Conservation (phyloP, 2,888 invertebrate species). For the Cerceris rybyensis region DNA sequence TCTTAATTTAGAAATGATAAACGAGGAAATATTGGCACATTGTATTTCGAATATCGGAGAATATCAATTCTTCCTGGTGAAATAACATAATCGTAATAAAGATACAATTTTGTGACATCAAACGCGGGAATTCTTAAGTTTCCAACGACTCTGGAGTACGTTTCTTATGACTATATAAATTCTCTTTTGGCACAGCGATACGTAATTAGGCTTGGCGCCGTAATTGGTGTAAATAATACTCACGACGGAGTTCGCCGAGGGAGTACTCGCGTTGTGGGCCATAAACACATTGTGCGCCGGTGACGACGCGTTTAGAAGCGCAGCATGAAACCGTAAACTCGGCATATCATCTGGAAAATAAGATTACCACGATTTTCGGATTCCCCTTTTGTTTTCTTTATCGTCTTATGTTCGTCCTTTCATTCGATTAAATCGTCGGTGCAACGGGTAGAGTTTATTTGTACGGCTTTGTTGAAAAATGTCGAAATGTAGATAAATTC, state of each 20-base stretch:
- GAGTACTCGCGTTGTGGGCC: slow-evolving; percentile 24
- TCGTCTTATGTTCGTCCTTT: background rate
- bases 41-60: too few species aligned
- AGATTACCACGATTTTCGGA: slow-evolving; percentile 17
- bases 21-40: too few species aligned
- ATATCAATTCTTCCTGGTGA: too few species aligned
- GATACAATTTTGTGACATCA: too few species aligned
- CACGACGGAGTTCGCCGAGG: slow-evolving; percentile 24
- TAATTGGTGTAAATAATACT: slow-evolving; percentile 59
- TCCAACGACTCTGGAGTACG: too few species aligned
- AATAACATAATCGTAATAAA: too few species aligned
- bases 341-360: slow-evolving; percentile 27
- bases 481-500: background rate
- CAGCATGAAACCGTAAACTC: slow-evolving; percentile 43
- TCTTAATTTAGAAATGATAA: too few species aligned
- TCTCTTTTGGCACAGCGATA: slow-evolving; percentile 42
- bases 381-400: slow-evolving; percentile 22
- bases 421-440: slow-evolving; percentile 11
- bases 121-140: too few species aligned
- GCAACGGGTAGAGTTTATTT: slow-evolving; percentile 7
- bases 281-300: slow-evolving; percentile 52
- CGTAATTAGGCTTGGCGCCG: slow-evolving; percentile 49
- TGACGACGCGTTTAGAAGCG: slow-evolving; percentile 56
- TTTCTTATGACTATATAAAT: slow-evolving; percentile 6
- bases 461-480: background rate